Conservation (phyloP, 1,140 invertebrate genomes). For the Drosophila ananassae region DNA sequence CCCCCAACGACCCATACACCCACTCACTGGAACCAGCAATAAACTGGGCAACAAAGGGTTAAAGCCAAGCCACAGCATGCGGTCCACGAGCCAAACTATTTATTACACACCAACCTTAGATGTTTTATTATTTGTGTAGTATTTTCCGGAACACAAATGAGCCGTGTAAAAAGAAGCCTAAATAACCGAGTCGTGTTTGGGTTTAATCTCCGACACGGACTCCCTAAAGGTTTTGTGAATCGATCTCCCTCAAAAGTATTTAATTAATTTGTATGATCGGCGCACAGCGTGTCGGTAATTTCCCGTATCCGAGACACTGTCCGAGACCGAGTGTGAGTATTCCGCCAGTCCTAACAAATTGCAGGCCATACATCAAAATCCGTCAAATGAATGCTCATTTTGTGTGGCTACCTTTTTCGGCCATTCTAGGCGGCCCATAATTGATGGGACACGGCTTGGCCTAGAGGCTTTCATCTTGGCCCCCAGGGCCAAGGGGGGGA, state of each 20-base stretch:
- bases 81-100: conserved; percentile 65
- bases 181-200: conserved; percentile 65
- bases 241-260: conserved; percentile 48
- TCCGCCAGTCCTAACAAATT: conserved; percentile 64
- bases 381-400: conserved; percentile 49
- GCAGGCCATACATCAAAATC: conserved; percentile 72
- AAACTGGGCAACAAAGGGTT: conserved; percentile 27
- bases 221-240: conserved; percentile 40
- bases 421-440: conserved; percentile 50
- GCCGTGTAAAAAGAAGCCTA: conserved; percentile 52
- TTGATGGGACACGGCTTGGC: conserved; percentile 52
- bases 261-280: conserved; percentile 77
- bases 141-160: conserved; percentile 52
- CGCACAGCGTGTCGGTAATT: conserved; percentile 71
- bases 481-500: conserved; percentile 23
- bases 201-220: conserved; percentile 42
- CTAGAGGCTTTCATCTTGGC: not conserved
- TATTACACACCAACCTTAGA: conserved; percentile 53
- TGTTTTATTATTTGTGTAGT: conserved; percentile 11
- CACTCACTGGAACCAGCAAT: conserved; percentile 9
- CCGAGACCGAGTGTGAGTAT: conserved; percentile 19
- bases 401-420: conserved; percentile 65
- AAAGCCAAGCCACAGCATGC: conserved; percentile 48
- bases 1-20: conserved; percentile 14
- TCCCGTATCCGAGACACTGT: conserved; percentile 63